Base-by-base conservation (phyloP, 92 coral and sea anemone species). In the Montipora capitata region DNA sequence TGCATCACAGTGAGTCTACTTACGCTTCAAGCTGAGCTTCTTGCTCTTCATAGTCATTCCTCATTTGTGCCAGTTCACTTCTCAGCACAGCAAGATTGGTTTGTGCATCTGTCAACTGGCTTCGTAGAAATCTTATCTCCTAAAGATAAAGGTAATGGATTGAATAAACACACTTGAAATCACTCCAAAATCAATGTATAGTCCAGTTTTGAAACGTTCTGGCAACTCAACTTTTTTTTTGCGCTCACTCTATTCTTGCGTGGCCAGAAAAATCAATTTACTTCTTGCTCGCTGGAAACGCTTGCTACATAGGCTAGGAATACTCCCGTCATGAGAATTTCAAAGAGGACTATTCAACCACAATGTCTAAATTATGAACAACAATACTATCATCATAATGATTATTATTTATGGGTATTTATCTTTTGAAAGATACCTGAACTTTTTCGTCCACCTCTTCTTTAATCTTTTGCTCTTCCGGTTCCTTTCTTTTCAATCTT, bases 31-130 rank as follows among this genome's bases (percentile, higher is more conserved):
- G 88, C 12, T 95, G 98, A 7, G 90, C 83, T n/a, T 89, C 73
- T 58, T 97, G 99, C 9, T 97, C 99, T 45, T 95, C 98, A 65
- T 93, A 86, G 44, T 93, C 95, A 59, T 79, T 95, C 71, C 94
- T 82, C 40, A 97, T 43, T 40, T 97, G 96, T 15, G 98, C 99
- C 13, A 97, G 94, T 62, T 95, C 98, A 77, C 99, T 97, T 68
- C 99, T 86, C 39, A 97, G 79, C 35, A 97, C 90, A 10, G 98
- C 99, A 45, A 92, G 66, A 66, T 94, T 92, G 10, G 98, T 97
- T 54, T 97, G 98, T 4, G 96, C 88, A 80, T 97, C 98, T 4
- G 99, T 95, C 9, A 97, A 74, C 85, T 97, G 99, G 78, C 99
- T 97, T 51, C 94, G 92, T n/a, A 97, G 64, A 76, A 89, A 97